Evolutionary conservation across 2,888 invertebrate genomes (phyloP), one percentile per base, ranked within the genome.

Genomic region (Embidobia sp.): DNA sequence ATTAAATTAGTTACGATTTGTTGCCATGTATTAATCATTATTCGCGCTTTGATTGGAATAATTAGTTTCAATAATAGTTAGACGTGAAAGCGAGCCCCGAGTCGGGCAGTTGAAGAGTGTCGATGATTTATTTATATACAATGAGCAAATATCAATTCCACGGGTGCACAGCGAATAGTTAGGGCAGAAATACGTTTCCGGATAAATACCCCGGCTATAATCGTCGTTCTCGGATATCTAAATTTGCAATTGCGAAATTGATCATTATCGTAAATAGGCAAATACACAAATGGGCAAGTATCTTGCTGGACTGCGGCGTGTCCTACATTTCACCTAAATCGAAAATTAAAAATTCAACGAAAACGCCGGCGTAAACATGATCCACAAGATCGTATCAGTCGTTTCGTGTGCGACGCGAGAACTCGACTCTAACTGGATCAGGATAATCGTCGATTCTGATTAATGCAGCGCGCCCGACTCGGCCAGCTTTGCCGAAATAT

Each of bases 301-400:
- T 57, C 22, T 22, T 19, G n/a, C 42, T 11, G 2, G n/a, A 16
- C 8, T 29, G 10, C 19, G 42, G 19, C n/a, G 13, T 18, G 42
- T 55, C 40, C 57, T 55, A 40, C 55, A 53, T 37, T 53, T 53
- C 35, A 8, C 6, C 51, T 16, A 27, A 55, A 55, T 55, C 53
- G 53, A 59, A 59, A 40, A 44, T 44, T 61, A 33, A 61, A 46
- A 46, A 46, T 61, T 35, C 26, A 61, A 61, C 46, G 13, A 31
- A 26, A 46, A 22, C 15, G 29, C n/a, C 3, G 13, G 2, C 44
- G 31, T 44, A 44, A 42, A 42, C 33, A 13, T 46, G 46, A 44
- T 59, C 27, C 57, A 33, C 10, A 19, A 22, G 18, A 46, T 59
- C 35, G 8, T 33, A 35, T 35, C 33, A 33, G 13, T 2, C 19